Conservation (phyloP, 2,888 invertebrate genomes). For the Nymphalis urticae region DNA sequence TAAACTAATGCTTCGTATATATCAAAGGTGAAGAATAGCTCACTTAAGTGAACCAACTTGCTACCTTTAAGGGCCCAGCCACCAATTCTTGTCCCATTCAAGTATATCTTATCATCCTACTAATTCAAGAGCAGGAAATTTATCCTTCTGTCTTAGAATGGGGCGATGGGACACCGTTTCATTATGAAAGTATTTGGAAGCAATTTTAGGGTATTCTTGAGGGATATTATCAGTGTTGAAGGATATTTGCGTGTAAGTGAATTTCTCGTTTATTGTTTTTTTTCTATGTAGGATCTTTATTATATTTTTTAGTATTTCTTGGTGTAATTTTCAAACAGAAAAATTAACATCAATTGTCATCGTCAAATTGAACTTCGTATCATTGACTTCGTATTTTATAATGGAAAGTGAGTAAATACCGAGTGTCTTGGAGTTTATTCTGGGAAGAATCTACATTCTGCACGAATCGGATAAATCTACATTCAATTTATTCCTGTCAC, state of each 20-base stretch:
- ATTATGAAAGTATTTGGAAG: constrained; percentile 19
- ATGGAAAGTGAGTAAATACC: too few species aligned
- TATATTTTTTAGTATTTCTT: too few species aligned
- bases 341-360: too few species aligned
- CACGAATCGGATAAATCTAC: too few species aligned
- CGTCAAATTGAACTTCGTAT: too few species aligned
- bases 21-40: constrained; percentile 31
- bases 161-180: constrained; percentile 10
- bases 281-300: not conserved
- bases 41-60: constrained; percentile 15
- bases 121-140: constrained; percentile 3
- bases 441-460: too few species aligned
- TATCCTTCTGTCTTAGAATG: constrained; percentile 12
- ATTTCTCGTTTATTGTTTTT: not conserved
- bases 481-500: too few species aligned
- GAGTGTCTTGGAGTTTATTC: too few species aligned
- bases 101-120: too few species aligned
- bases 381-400: too few species aligned
- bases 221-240: not conserved
- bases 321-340: too few species aligned
- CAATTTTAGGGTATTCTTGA: constrained; percentile 21
- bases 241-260: constrained; percentile 4
- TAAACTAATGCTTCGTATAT: constrained; percentile 22
- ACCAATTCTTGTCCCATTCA: constrained; percentile 10
- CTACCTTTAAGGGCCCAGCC: constrained; percentile 15